Percentiles rank a stretch among this genome's conserved stretches.
Evolutionary conservation across 2,113 vertebrate genomes (phyloP).

Genomic region (Pygoscelis adeliae): DNA sequence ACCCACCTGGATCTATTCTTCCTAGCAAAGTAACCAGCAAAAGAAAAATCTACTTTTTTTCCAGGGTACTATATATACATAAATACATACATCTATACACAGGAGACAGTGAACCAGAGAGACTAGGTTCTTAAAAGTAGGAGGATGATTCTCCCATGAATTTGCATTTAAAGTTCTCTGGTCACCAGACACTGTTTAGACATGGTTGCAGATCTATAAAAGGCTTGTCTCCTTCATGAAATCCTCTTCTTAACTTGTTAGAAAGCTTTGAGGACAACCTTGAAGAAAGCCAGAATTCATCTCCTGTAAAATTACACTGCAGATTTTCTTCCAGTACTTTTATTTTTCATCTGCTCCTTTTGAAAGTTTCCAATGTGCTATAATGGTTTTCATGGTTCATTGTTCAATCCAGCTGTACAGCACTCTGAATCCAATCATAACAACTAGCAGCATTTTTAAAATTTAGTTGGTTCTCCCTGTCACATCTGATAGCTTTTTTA

Average conservation of each 20-base stretch:
- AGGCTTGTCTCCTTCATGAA: background rate
- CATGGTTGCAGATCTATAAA: background rate
- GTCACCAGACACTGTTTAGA: background rate
- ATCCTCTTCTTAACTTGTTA: background rate
- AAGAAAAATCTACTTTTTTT: background rate
- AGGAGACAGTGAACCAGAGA: background rate
- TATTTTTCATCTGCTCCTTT: background rate
- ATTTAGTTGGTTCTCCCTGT: background rate
- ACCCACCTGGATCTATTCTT: background rate
- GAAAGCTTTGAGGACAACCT: background rate
- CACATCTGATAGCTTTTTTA: background rate
- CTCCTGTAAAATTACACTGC: background rate
- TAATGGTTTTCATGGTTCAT: background rate
- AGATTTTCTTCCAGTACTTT: background rate
- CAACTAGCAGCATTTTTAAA: background rate
- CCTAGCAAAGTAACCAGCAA: background rate
- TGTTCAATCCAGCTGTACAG: background rate
- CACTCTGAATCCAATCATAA: background rate
- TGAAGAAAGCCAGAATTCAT: background rate
- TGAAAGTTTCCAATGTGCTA: background rate
- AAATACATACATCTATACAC: accelerated
- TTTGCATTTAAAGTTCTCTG: background rate
- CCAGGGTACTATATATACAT: background rate
- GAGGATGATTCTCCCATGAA: background rate
- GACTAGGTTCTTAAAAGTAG: background rate